These are phyloP conservation scores for Netelia fuscicornis DNA, from an alignment of 2,888 invertebrate genomes.

Conservation along the genomic window DNA sequence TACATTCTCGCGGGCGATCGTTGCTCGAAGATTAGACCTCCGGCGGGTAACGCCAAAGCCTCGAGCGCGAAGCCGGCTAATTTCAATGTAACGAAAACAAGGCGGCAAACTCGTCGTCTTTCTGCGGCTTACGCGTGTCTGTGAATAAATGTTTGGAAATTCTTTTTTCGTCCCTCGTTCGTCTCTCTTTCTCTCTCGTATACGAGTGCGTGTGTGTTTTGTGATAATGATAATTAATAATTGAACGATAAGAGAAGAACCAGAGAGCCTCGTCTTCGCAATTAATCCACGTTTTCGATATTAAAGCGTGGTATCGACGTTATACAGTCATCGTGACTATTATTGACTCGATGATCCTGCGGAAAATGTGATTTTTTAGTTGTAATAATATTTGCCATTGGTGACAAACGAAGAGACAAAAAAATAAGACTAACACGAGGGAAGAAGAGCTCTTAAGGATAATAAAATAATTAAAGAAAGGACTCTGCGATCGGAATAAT, in stretches of 20 bases:
- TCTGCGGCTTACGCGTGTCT: slow-evolving; percentile 2
- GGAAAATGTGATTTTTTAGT: too few species aligned
- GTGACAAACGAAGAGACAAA: background rate
- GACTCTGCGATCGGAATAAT: background rate
- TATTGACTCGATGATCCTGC: too few species aligned
- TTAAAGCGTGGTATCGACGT: slow-evolving; percentile 11
- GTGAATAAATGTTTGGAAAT: slow-evolving; percentile 5
- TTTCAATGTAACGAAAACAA: slow-evolving; percentile 41
- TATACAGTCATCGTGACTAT: background rate
- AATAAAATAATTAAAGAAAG: background rate
- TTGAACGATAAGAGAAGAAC: slow-evolving; percentile 43
- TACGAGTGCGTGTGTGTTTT: slow-evolving; percentile 14
- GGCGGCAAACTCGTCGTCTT: background rate
- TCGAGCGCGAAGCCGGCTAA: slow-evolving; percentile 9
- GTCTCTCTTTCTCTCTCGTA: slow-evolving; percentile 5
- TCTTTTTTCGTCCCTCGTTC: background rate
- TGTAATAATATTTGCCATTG: background rate
- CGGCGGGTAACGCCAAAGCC: background rate
- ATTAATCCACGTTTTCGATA: slow-evolving; percentile 5
- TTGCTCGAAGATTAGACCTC: slow-evolving; percentile 28
- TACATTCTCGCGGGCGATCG: slow-evolving; percentile 20
- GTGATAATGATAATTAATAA: slow-evolving; percentile 57
- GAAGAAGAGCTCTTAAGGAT: background rate
- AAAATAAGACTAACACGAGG: background rate
- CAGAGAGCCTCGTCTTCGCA: background rate